Evolutionary conservation across 2,888 invertebrate species (phyloP).

Genomic region (Diachrysia chrysitis): DNA sequence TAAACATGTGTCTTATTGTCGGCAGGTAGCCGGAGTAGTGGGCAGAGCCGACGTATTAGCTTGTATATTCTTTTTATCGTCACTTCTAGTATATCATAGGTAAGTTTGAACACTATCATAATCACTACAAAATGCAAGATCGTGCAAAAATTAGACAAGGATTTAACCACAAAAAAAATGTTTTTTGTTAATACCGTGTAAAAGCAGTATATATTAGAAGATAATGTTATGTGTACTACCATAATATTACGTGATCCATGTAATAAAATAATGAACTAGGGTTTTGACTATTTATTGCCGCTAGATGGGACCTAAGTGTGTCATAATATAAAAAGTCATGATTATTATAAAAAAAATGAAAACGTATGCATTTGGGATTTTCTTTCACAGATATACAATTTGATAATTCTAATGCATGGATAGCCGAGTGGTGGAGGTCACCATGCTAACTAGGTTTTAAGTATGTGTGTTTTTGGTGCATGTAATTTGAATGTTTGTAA

Average conservation of each 20-base stretch:
- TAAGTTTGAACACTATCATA: constrained; percentile 78
- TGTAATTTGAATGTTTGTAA: too few relatives aligned
- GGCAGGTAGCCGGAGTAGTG: constrained; percentile 95
- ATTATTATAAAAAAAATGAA: background rate
- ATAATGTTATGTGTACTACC: background rate
- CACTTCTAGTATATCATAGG: constrained; percentile 94
- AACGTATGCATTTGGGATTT: too few relatives aligned
- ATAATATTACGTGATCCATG: background rate
- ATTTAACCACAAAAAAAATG: too few relatives aligned
- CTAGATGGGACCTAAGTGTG: background rate
- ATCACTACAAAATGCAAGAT: too few relatives aligned
- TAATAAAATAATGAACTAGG: background rate
- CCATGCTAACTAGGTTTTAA: too few relatives aligned
- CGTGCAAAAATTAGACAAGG: too few relatives aligned
- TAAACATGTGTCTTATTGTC: constrained; percentile 43
- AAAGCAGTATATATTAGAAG: background rate
- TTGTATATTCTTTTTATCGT: constrained; percentile 94
- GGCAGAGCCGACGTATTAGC: constrained; percentile 96
- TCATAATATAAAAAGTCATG: background rate
- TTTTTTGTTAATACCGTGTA: too few relatives aligned
- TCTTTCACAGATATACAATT: too few relatives aligned
- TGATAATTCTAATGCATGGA: too few relatives aligned
- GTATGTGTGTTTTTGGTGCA: too few relatives aligned
- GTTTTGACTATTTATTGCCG: constrained; percentile 4
- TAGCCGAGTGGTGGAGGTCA: too few relatives aligned